Conservation (phyloP, 1,140 invertebrate species). For the Pomacea maculata region DNA sequence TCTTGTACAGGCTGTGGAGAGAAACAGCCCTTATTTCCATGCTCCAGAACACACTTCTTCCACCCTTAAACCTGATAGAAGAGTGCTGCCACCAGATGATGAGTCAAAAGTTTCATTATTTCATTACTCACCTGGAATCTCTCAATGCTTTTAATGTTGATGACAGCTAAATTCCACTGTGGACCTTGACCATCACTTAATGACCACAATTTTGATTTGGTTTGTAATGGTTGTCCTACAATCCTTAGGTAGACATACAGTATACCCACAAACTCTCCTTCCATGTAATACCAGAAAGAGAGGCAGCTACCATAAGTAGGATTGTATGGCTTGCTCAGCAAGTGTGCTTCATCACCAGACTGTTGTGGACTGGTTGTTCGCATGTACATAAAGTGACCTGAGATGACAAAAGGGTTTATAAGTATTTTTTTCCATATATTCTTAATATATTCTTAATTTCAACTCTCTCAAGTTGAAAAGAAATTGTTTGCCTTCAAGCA, state of each 20-base stretch:
- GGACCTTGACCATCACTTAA: slow-evolving; percentile 46
- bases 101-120: no score
- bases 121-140: slow-evolving; percentile 41
- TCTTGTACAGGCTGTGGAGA: no score
- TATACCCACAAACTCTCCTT: slow-evolving; percentile 65
- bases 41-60: no score
- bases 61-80: no score
- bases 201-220: slow-evolving; percentile 29
- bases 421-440: no score
- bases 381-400: slow-evolving; percentile 54
- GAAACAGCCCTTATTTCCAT: no score
- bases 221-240: background rate
- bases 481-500: no score
- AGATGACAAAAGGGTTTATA: background rate
- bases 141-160: slow-evolving; percentile 37
- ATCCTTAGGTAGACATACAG: slow-evolving; percentile 30
- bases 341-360: slow-evolving; percentile 52
- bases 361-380: slow-evolving; percentile 46
- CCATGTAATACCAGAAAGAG: slow-evolving; percentile 80
- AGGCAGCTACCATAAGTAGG: slow-evolving; percentile 43
- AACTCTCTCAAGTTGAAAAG: no score
- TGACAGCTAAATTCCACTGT: slow-evolving; percentile 39
- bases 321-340: slow-evolving; percentile 34
- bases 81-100: no score
- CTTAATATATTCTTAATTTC: no score